These are phyloP conservation scores for Salminus brasiliensis DNA, from an alignment of 2,113 vertebrate genomes.

Conservation along the genomic window DNA sequence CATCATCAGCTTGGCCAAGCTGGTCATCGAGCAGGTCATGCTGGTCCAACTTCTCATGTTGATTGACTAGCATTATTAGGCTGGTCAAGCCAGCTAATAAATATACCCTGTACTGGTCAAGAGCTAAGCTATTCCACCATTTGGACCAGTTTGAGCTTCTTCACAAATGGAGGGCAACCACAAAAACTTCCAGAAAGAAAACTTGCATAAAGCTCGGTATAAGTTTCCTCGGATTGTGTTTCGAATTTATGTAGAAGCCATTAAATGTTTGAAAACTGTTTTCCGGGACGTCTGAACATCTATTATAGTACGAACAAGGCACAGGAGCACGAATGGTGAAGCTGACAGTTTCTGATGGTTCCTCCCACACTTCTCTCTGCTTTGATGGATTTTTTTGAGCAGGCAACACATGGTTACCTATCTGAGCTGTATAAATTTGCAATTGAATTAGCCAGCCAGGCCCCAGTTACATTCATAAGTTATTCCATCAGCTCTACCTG, in stretches of 20 bases:
- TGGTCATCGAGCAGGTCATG: no score
- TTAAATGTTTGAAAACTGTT: conserved; percentile 24
- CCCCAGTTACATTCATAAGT: conserved; percentile 30
- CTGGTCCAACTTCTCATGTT: no score
- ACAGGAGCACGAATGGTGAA: background rate
- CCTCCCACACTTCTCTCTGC: conserved; percentile 12
- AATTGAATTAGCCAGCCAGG: conserved; percentile 42
- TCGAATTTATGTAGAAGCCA: conserved; percentile 8
- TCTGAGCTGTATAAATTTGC: conserved; percentile 44
- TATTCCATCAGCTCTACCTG: conserved; percentile 12
- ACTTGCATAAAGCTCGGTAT: background rate
- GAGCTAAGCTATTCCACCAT: no score
- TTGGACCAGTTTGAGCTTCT: no score
- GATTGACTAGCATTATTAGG: no score
- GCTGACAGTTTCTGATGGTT: conserved; percentile 24
- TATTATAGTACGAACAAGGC: conserved; percentile 21
- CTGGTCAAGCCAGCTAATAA: no score
- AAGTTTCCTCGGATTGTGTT: background rate
- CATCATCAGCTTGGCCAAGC: no score
- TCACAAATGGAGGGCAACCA: background rate
- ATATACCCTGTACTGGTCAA: no score
- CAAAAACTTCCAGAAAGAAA: no score
- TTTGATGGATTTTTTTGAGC: conserved; percentile 37
- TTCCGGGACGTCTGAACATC: conserved; percentile 10
- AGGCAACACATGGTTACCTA: conserved; percentile 43